phyloP scores from a whole-genome alignment of 2,888 invertebrate species.

The Brenthis ino region DNA sequence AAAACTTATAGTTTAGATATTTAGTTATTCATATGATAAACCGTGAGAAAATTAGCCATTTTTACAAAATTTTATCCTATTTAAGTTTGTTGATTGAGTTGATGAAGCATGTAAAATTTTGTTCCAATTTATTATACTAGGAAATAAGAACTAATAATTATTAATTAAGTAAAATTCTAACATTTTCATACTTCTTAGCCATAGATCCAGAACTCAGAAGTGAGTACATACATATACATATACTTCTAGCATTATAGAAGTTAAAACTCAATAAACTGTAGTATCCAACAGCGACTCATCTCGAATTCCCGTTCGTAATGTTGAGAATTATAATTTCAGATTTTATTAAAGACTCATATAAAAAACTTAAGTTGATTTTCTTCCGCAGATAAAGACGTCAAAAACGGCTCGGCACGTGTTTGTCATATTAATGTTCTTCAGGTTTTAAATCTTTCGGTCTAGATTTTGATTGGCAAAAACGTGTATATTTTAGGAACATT shows the following conservation, averaged over 20 bases:
- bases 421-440: constrained; percentile 35
- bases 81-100: too few species aligned
- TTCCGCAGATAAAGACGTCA: constrained; percentile 46
- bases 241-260: background rate
- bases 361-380: constrained; percentile 42
- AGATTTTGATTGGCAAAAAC: constrained; percentile 19
- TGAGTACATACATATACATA: background rate
- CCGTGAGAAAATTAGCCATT: too few species aligned
- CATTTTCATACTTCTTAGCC: too few species aligned
- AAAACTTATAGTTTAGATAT: too few species aligned
- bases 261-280: constrained; percentile 3
- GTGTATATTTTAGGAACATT: background rate
- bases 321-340: constrained; percentile 44
- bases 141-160: background rate
- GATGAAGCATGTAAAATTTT: too few species aligned
- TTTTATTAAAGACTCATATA: constrained; percentile 41
- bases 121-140: too few species aligned
- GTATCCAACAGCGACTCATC: constrained; percentile 7
- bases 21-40: too few species aligned
- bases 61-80: too few species aligned
- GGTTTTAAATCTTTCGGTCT: constrained; percentile 20
- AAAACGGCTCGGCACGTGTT: constrained; percentile 40
- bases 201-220: background rate
- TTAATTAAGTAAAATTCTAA: too few species aligned
- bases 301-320: constrained; percentile 29